Evolutionary conservation across 1,140 invertebrate genomes (phyloP).

Genomic region (Tetraneura akinire): DNA sequence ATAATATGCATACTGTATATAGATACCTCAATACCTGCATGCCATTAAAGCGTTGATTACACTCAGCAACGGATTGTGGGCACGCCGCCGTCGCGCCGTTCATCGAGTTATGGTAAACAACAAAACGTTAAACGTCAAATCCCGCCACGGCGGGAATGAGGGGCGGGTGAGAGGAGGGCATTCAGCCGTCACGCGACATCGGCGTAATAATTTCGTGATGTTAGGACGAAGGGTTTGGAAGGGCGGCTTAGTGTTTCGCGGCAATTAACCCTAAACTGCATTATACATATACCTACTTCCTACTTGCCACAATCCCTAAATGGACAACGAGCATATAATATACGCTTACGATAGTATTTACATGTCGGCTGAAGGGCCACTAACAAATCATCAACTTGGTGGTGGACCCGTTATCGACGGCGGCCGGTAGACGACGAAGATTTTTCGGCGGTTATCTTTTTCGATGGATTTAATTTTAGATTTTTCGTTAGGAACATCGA

Average conservation of each 20-base stretch:
- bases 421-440: too few species aligned
- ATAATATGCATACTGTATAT: too few species aligned
- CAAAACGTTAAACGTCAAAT: constrained; percentile 19
- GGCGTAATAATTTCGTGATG: constrained; percentile 10
- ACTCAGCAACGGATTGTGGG: background rate
- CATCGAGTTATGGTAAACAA: background rate
- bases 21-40: too few species aligned
- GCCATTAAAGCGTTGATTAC: background rate
- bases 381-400: constrained; percentile 18
- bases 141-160: background rate
- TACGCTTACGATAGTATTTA: background rate
- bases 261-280: constrained; percentile 30
- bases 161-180: background rate
- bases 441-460: too few species aligned
- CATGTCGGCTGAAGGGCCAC: background rate
- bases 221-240: background rate
- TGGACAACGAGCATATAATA: background rate
- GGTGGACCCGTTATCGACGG: background rate
- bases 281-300: background rate
- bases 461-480: too few species aligned
- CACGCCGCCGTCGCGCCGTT: background rate
- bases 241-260: constrained; percentile 25
- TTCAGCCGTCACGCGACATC: constrained; percentile 9
- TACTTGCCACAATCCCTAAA: background rate
- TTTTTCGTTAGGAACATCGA: too few species aligned